Percentiles rank a stretch among this genome's conserved stretches.
These are phyloP conservation scores for Coregonus ussuriensis DNA, from an alignment of 2,797 vertebrate genomes.

Conservation along the genomic window DNA sequence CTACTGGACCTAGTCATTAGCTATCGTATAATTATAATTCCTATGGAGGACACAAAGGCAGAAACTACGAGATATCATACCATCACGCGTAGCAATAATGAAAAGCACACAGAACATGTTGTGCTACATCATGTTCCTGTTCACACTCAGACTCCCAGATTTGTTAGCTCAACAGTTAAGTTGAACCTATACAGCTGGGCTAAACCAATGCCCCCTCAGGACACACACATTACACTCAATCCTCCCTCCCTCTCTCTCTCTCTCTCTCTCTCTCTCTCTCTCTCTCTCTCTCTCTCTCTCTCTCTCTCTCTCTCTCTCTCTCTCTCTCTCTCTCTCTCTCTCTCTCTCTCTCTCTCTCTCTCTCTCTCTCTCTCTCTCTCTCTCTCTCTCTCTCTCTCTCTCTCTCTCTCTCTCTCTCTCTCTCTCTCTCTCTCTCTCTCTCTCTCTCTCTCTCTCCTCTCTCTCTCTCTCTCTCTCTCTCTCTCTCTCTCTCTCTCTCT, in stretches of 20 bases:
- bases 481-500: too few relatives aligned
- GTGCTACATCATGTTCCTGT: background rate
- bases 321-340: background rate
- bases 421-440: slow-evolving; percentile 11
- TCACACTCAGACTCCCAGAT: background rate
- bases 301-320: too few relatives aligned
- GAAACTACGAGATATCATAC: background rate
- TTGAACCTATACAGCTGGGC: background rate
- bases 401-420: slow-evolving; percentile 37
- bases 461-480: too few relatives aligned
- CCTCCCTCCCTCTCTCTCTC: slow-evolving; percentile 11
- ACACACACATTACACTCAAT: background rate
- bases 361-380: slow-evolving; percentile 28
- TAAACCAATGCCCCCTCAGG: background rate
- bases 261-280: background rate
- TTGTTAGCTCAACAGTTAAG: background rate
- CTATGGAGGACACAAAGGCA: background rate
- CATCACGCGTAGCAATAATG: background rate
- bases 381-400: slow-evolving; percentile 31
- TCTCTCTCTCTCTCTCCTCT: too few relatives aligned
- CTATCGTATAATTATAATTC: too few relatives aligned
- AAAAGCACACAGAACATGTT: background rate
- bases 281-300: too few relatives aligned
- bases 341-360: slow-evolving; percentile 28
- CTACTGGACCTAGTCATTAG: background rate